Percentiles rank a stretch among this genome's conserved stretches.
Conservation (phyloP, 1,140 invertebrate genomes). For the Bombyx mandarina region DNA sequence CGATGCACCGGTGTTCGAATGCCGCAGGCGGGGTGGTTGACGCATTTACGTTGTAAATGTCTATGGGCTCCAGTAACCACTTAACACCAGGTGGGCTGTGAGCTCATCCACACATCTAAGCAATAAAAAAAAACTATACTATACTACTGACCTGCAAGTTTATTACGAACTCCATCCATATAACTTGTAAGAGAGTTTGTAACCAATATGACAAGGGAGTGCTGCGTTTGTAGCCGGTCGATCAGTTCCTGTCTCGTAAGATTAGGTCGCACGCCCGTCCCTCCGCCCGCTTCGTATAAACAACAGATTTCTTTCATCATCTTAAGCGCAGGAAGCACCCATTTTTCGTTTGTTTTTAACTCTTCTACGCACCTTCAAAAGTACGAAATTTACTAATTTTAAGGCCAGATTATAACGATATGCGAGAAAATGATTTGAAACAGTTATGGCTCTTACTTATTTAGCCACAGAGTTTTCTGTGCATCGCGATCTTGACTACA, state of each 20-base stretch:
- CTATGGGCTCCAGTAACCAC: too few species aligned
- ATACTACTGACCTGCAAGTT: conserved; percentile 35
- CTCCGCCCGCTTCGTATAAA: conserved; percentile 87
- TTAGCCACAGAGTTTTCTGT: conserved; percentile 96
- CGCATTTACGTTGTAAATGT: too few species aligned
- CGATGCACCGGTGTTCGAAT: background rate
- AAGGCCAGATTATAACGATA: background rate
- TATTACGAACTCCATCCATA: conserved; percentile 87
- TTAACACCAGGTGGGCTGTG: too few species aligned
- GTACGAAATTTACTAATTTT: conserved; percentile 1
- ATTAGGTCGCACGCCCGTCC: conserved; percentile 72
- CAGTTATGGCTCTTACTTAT: conserved; percentile 73
- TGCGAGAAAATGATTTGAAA: background rate
- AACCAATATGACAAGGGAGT: conserved; percentile 93
- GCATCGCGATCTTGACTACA: conserved; percentile 96
- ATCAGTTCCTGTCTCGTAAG: conserved; percentile 82
- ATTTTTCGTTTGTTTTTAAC: conserved; percentile 87
- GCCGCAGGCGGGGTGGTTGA: too few species aligned
- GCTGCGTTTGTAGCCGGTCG: conserved; percentile 91
- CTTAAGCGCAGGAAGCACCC: conserved; percentile 95
- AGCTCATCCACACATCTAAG: too few species aligned
- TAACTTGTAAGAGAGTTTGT: conserved; percentile 93
- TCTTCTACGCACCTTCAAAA: conserved; percentile 87
- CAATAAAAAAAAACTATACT: background rate
- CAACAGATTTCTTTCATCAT: conserved; percentile 97